phyloP scores from a whole-genome alignment of 2,113 vertebrate species.

The Oxygymnocypris stewartii region DNA sequence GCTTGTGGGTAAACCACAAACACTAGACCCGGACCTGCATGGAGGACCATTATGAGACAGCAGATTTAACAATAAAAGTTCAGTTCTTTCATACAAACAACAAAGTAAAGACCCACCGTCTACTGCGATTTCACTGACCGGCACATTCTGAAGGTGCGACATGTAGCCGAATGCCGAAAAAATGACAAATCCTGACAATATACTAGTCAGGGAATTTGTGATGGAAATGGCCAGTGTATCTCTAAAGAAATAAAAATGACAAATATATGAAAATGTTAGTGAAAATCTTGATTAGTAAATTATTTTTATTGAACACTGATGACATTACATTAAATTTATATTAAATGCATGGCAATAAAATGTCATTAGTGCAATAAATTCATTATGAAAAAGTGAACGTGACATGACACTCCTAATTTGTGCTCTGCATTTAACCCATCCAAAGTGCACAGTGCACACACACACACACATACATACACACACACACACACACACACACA shows the following conservation, averaged over 20 bases:
- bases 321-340: not conserved
- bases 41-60: constrained; percentile 4
- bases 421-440: too few relatives aligned
- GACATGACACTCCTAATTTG: too few relatives aligned
- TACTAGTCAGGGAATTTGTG: constrained; percentile 75
- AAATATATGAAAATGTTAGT: not conserved
- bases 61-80: not conserved
- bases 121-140: constrained; percentile 71
- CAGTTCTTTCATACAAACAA: not conserved
- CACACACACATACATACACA: too few relatives aligned
- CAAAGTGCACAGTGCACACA: too few relatives aligned
- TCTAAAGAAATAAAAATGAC: constrained; percentile 56
- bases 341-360: not conserved
- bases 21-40: constrained; percentile 74
- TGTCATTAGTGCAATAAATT: not conserved
- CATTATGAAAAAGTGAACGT: too few relatives aligned
- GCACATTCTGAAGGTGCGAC: constrained; percentile 75
- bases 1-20: constrained; percentile 79
- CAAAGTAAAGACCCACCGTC: constrained; percentile 66
- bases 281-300: not conserved
- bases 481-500: too few relatives aligned
- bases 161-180: constrained; percentile 81
- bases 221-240: constrained; percentile 74
- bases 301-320: not conserved
- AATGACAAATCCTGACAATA: constrained; percentile 78